phyloP scores from a whole-genome alignment of 2,888 invertebrate genomes.

The Iselma pallidipennis region DNA sequence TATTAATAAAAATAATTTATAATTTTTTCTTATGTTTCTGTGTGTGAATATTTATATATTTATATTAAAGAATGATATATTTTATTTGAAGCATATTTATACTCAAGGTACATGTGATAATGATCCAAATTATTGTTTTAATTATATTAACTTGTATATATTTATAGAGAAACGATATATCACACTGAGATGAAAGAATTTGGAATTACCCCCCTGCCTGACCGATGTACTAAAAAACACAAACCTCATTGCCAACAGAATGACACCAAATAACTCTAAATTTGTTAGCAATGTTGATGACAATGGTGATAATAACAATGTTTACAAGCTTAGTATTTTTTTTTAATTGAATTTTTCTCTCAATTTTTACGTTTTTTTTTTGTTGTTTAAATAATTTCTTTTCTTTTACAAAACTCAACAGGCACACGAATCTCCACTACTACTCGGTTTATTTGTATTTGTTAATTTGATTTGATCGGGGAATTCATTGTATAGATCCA shows the following conservation, averaged over 20 bases:
- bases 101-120: background rate
- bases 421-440: conserved; percentile 62
- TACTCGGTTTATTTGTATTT: conserved; percentile 72
- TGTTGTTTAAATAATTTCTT: background rate
- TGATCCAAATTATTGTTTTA: background rate
- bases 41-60: background rate
- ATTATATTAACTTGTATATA: background rate
- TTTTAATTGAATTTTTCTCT: too few species aligned
- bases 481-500: conserved; percentile 95
- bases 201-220: too few species aligned
- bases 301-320: too few species aligned
- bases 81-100: background rate
- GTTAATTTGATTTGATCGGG: conserved; percentile 93
- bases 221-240: too few species aligned
- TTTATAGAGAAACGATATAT: background rate
- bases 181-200: background rate
- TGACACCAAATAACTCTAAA: too few species aligned
- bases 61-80: background rate
- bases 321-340: too few species aligned
- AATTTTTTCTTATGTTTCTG: background rate
- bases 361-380: too few species aligned
- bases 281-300: too few species aligned
- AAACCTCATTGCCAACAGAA: too few species aligned
- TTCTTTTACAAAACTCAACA: conserved; percentile 42
- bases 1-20: background rate